Conservation (phyloP, 2,113 vertebrate species). For the Melanocharis versteri region DNA sequence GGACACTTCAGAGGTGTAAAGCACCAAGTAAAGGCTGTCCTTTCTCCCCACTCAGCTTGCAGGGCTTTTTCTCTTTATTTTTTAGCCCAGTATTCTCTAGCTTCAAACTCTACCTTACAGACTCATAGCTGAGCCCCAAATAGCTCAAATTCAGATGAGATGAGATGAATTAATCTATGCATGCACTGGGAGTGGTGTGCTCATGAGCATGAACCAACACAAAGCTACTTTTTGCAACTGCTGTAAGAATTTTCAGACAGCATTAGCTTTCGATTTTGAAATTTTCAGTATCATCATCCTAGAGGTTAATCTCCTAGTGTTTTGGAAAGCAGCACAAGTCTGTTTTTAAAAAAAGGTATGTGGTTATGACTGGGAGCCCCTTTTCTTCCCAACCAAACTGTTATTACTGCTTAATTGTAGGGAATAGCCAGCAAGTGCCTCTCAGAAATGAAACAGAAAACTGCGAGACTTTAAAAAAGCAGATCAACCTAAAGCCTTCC, state of each 20-base stretch:
- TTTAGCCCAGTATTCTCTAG: neutral
- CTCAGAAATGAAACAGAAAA: constrained; percentile 70
- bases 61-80: neutral
- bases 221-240: neutral
- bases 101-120: neutral
- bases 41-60: neutral
- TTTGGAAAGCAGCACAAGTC: neutral
- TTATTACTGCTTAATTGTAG: constrained; percentile 60
- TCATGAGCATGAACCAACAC: neutral
- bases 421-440: constrained; percentile 73
- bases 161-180: neutral
- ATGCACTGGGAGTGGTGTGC: neutral
- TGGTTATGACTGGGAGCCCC: neutral
- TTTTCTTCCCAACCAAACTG: neutral
- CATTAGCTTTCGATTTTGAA: neutral
- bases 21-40: neutral
- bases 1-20: neutral
- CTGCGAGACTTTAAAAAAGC: constrained; percentile 72
- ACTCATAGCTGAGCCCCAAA: neutral
- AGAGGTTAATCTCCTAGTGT: neutral
- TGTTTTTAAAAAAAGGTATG: neutral
- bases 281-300: neutral
- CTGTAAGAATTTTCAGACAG: neutral
- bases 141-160: neutral
- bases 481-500: constrained; percentile 60